Evolutionary conservation across 2,888 invertebrate genomes (phyloP), one percentile per base, ranked within the genome.

Genomic region (Choristoneura rosaceana): DNA sequence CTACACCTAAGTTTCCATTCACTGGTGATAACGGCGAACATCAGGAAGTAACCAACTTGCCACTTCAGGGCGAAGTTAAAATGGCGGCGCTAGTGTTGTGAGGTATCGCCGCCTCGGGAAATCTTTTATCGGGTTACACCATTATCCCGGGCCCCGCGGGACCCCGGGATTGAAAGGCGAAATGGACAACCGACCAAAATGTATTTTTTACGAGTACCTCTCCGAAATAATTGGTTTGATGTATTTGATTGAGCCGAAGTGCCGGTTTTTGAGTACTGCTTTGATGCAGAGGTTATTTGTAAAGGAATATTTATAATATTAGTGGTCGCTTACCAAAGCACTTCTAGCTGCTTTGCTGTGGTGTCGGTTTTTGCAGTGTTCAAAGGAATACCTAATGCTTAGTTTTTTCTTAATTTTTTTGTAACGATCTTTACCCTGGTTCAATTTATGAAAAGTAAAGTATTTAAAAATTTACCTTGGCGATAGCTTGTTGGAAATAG

Each of bases 61-160:
- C 70, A 70, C 66, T 70, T 69, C 69, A 58, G 69, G 38, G 52
- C 52, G 65, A 67, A 67, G 70, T 74, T 66, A 62, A 71, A 59
- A 69, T 66, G 71, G 73, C 59, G 74, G 66, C 77, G 75, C 78
- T 69, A 74, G 59, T 75, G 71, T 75, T 78, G 78, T 79, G 79
- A 84, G 77, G 79, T 82, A 86, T 83, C 77, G 82, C 77, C 84
- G 84, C 82, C 88, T 77, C 84, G 92, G 93, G 92, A 92, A 92
- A 92, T 92, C 90, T 92, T 90, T 91, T 91, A 92, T 92, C 88
- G 89, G 89, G 91, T 90, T 81, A 89, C 82, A 82, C 89, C 87
- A 92, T 92, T 91, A 91, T 83, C 70, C 62, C 41, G 38, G 63
- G 10, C 52, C 71, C 43, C 61, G 43, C 45, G 66, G 66, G 60